These are phyloP conservation scores for Cephus nigrinus DNA, from an alignment of 2,888 invertebrate genomes.

Conservation along the genomic window DNA sequence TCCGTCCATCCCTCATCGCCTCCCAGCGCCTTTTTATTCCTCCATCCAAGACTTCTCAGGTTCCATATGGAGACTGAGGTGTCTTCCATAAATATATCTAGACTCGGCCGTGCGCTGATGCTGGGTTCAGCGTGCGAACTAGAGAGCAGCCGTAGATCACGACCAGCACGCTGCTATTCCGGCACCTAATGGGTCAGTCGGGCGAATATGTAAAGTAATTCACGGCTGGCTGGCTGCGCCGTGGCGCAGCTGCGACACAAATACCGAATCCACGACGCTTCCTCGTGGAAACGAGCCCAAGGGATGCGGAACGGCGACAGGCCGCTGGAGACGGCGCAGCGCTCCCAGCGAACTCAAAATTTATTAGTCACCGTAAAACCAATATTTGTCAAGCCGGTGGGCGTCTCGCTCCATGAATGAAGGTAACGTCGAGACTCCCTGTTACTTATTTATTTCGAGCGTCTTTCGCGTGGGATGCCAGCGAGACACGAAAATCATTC, in stretches of 20 bases:
- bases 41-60: background rate
- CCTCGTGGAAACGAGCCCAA: background rate
- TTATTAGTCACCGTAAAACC: background rate
- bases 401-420: background rate
- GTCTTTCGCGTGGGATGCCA: background rate
- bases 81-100: background rate
- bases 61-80: background rate
- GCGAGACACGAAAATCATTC: background rate
- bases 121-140: background rate
- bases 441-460: background rate
- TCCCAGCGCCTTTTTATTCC: background rate
- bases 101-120: background rate
- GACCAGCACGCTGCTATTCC: background rate
- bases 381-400: slow-evolving; percentile 7
- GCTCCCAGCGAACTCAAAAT: background rate
- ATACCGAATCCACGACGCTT: background rate
- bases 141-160: background rate
- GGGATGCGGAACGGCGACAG: background rate
- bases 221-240: background rate
- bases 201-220: background rate
- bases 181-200: background rate
- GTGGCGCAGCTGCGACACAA: background rate
- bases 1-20: background rate
- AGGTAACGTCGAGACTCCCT: background rate
- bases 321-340: background rate